Percentiles rank a stretch among this genome's conserved stretches.
phyloP scores from a whole-genome alignment of 2,888 invertebrate species.

The Netelia fuscicornis region DNA sequence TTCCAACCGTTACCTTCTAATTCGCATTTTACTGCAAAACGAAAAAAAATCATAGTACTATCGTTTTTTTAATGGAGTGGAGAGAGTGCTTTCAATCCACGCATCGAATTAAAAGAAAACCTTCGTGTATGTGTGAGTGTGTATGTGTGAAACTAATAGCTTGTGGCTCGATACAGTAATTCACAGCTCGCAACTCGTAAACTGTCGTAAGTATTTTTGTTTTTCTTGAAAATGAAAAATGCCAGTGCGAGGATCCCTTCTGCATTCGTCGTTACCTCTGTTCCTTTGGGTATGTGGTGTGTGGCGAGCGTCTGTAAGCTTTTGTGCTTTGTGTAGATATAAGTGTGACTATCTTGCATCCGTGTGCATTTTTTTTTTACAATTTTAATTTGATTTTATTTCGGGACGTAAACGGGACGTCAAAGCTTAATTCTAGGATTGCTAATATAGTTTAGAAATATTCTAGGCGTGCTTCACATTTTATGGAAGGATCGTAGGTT shows the following conservation, averaged over 20 bases:
- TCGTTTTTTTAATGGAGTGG: conserved; percentile 5
- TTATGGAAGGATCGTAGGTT: background rate
- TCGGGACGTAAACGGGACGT: background rate
- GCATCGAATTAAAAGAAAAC: conserved; percentile 25
- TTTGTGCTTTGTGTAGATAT: conserved; percentile 18
- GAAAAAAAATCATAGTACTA: background rate
- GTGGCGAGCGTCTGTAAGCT: background rate
- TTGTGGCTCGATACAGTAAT: conserved; percentile 40
- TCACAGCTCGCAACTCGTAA: conserved; percentile 33
- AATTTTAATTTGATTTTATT: background rate
- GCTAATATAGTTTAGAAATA: conserved; percentile 35
- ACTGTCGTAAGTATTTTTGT: conserved; percentile 50
- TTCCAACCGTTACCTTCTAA: conserved; percentile 16
- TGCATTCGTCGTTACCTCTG: conserved; percentile 2
- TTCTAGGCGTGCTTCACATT: conserved; percentile 39
- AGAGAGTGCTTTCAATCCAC: conserved; percentile 13
- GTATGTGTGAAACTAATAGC: conserved; percentile 23
- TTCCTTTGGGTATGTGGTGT: conserved; percentile 5
- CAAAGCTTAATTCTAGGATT: conserved; percentile 31
- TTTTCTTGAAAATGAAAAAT: background rate
- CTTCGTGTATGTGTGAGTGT: conserved; percentile 2
- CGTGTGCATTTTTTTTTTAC: background rate
- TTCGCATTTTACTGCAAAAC: conserved; percentile 15
- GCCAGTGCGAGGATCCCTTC: background rate
- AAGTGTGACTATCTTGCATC: conserved; percentile 21